phyloP scores from a whole-genome alignment of 2,113 vertebrate genomes.

The Hystrix cristata region DNA sequence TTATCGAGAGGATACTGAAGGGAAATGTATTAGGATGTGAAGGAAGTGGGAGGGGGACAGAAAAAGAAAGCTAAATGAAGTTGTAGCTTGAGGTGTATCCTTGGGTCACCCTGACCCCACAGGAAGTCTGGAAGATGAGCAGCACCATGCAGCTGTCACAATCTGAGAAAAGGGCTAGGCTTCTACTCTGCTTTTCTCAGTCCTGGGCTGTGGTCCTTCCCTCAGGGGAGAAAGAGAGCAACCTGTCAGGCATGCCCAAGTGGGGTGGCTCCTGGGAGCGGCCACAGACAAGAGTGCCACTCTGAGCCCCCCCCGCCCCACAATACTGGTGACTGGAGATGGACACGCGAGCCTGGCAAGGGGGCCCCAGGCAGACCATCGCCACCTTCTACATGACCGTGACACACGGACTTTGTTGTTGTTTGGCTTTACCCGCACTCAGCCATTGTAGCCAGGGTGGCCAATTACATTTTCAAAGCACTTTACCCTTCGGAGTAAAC shows the following conservation, averaged over 20 bases:
- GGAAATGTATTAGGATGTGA: not conserved
- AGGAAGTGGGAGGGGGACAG: not conserved
- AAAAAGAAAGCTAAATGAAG: not conserved
- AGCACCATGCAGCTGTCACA: rapidly evolving
- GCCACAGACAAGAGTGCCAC: not conserved
- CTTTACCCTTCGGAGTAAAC: not conserved
- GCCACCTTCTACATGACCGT: rapidly evolving
- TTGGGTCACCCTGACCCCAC: rapidly evolving
- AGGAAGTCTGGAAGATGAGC: rapidly evolving
- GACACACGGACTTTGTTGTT: rapidly evolving
- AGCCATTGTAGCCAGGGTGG: not conserved
- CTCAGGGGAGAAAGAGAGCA: rapidly evolving
- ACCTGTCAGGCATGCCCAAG: too few species aligned
- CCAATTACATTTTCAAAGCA: not conserved
- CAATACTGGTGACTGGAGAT: not conserved
- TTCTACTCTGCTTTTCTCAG: rapidly evolving
- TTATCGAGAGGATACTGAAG: not conserved
- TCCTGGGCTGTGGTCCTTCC: not conserved
- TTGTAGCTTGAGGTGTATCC: not conserved
- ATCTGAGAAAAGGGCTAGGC: not conserved
- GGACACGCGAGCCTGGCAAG: not conserved
- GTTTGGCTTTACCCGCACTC: not conserved
- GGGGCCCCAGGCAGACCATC: rapidly evolving
- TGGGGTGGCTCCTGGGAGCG: rapidly evolving
- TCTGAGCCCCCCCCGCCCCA: rapidly evolving